Percentiles rank a stretch among this genome's conserved stretches.
These are phyloP conservation scores for Parambassis ranga DNA, from an alignment of 2,797 vertebrate species.

Conservation along the genomic window DNA sequence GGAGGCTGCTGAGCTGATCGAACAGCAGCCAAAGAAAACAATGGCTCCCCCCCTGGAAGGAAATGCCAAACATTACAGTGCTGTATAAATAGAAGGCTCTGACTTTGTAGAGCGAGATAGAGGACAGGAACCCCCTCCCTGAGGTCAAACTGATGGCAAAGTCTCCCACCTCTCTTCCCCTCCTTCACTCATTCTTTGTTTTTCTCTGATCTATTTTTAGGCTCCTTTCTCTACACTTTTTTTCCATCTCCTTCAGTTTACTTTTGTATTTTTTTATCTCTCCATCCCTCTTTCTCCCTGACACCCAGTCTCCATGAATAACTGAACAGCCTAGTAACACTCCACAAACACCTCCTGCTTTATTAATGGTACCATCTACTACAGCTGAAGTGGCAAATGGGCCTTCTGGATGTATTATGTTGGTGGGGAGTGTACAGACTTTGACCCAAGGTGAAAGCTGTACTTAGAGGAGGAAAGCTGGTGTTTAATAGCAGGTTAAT, in stretches of 20 bases:
- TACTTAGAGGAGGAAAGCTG: slow-evolving; percentile 7
- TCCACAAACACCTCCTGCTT: slow-evolving; percentile 62
- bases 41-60: slow-evolving; percentile 71
- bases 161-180: slow-evolving; percentile 45
- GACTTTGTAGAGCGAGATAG: slow-evolving; percentile 69
- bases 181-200: not conserved
- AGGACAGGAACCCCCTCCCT: slow-evolving; percentile 76
- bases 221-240: slow-evolving; percentile 31
- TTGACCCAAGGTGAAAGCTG: slow-evolving; percentile 37
- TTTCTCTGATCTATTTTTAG: slow-evolving; percentile 55
- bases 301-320: slow-evolving; percentile 46
- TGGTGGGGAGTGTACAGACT: slow-evolving; percentile 5
- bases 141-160: slow-evolving; percentile 65
- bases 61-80: slow-evolving; percentile 83
- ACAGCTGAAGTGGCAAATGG: slow-evolving; percentile 24
- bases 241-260: slow-evolving; percentile 12
- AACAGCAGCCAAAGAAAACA: slow-evolving; percentile 76
- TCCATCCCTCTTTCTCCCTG: not conserved
- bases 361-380: slow-evolving; percentile 65
- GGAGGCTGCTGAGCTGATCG: slow-evolving; percentile 59
- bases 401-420: slow-evolving; percentile 29
- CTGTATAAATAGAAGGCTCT: slow-evolving; percentile 80
- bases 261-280: slow-evolving; percentile 17
- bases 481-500: slow-evolving; percentile 33
- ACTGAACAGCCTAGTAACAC: slow-evolving; percentile 57